Percentiles rank a stretch among this genome's conserved stretches.
phyloP scores from a whole-genome alignment of 2,888 invertebrate genomes.

The Saturnia japonica region DNA sequence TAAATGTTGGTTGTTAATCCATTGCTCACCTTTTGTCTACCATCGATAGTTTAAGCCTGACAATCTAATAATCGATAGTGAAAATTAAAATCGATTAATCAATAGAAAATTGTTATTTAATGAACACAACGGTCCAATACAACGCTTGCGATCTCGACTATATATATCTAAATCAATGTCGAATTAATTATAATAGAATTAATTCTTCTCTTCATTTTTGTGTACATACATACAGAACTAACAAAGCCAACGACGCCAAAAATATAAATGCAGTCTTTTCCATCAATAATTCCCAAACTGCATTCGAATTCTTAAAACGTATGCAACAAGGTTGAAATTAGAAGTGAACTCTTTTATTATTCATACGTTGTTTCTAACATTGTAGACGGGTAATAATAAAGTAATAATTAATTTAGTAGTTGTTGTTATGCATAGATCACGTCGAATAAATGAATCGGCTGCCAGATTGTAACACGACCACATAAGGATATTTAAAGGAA shows the following conservation, averaged over 20 bases:
- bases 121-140: too few relatives aligned
- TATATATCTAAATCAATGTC: not conserved
- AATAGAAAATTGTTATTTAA: too few relatives aligned
- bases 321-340: not conserved
- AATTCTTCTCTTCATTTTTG: not conserved
- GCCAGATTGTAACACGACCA: slow-evolving; percentile 11
- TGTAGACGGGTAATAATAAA: slow-evolving; percentile 15
- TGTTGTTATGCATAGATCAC: slow-evolving; percentile 15
- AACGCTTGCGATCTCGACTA: not conserved
- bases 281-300: not conserved
- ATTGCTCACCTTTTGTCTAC: too few relatives aligned
- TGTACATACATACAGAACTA: not conserved
- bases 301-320: not conserved
- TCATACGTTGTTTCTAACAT: not conserved
- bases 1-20: too few relatives aligned
- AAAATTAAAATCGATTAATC: too few relatives aligned
- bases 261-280: not conserved
- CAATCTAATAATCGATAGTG: too few relatives aligned
- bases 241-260: slow-evolving; percentile 7
- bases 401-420: slow-evolving; percentile 19
- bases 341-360: not conserved
- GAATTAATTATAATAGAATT: not conserved
- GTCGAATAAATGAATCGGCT: slow-evolving; percentile 12
- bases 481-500: slow-evolving; percentile 1
- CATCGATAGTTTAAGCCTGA: too few relatives aligned